A percentile compares a stretch with the other conserved stretches of the same genome.
phyloP scores from a whole-genome alignment of 2,113 vertebrate genomes.

The Ptyas mucosa region DNA sequence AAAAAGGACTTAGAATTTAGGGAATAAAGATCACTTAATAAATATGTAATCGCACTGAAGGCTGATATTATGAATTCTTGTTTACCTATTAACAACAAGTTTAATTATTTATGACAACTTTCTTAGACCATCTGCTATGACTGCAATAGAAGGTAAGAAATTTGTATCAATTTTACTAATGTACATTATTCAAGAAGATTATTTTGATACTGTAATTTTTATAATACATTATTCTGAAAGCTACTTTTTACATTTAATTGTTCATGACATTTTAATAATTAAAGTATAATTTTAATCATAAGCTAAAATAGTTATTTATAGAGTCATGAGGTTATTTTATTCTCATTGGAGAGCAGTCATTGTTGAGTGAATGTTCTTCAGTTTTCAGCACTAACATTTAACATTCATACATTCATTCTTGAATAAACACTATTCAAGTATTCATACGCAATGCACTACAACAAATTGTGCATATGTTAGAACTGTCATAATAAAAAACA shows the following conservation, averaged over 20 bases:
- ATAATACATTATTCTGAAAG: background rate
- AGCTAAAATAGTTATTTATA: background rate
- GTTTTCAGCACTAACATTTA: background rate
- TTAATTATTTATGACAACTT: background rate
- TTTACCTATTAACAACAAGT: background rate
- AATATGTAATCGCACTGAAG: background rate
- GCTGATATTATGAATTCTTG: background rate
- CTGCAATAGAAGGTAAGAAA: background rate
- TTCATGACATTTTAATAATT: background rate
- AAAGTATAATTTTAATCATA: background rate
- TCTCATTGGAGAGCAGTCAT: background rate
- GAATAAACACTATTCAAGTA: background rate
- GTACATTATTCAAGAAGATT: background rate
- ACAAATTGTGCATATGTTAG: background rate
- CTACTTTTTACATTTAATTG: background rate
- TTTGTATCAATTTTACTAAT: background rate
- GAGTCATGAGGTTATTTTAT: background rate
- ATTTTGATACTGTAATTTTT: background rate
- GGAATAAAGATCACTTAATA: background rate
- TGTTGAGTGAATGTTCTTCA: background rate
- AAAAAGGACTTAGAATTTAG: background rate
- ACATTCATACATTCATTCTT: no score
- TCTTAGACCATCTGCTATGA: background rate
- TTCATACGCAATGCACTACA: background rate
- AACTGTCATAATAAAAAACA: background rate